phyloP scores from a whole-genome alignment of 1,140 invertebrate genomes.

The Tenebrio molitor region DNA sequence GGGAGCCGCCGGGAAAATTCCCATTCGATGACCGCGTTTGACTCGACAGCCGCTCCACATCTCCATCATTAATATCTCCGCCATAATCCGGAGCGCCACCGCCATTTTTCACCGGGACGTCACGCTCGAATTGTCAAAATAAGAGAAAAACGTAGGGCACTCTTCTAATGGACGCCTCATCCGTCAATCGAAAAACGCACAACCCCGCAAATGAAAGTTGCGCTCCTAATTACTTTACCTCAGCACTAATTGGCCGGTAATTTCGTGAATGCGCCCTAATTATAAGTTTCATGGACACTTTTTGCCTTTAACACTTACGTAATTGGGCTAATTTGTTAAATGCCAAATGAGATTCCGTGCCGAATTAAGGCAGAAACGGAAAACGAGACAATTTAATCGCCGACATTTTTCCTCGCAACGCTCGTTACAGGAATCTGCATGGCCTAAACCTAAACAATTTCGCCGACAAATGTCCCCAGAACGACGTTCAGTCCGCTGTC shows the following conservation, averaged over 20 bases:
- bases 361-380: not conserved
- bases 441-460: no score
- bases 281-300: conserved; percentile 25
- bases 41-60: no score
- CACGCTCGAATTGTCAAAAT: conserved; percentile 22
- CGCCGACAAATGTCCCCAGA: no score
- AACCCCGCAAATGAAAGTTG: conserved; percentile 18
- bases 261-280: conserved; percentile 27
- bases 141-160: conserved; percentile 6
- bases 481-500: no score
- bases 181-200: not conserved
- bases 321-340: not conserved
- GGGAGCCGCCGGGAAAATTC: conserved; percentile 12
- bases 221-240: conserved; percentile 8
- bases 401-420: no score
- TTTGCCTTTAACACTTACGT: conserved; percentile 19
- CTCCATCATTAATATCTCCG: conserved; percentile 7
- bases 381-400: not conserved
- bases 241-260: not conserved
- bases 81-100: not conserved
- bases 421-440: no score
- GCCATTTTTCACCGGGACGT: conserved; percentile 3
- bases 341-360: conserved; percentile 3
- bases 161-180: not conserved
- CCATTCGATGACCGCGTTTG: conserved; percentile 24